Evolutionary conservation across 2,888 invertebrate genomes (phyloP), one percentile per base, ranked within the genome.

Genomic region (Lacanobia wlatinum): DNA sequence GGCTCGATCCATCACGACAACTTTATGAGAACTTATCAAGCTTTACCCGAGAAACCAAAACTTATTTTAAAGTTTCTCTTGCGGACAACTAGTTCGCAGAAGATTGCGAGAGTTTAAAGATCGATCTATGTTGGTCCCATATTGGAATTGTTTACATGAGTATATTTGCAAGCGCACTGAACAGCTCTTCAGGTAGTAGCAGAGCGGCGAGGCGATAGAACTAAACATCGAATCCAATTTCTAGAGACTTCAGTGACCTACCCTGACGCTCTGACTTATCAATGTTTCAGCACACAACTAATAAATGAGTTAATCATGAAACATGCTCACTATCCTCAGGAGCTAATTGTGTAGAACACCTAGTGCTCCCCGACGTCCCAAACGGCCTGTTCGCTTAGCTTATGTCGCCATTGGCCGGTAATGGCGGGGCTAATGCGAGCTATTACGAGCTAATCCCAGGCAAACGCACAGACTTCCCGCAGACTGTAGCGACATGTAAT

Each of bases 371-470:
- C 3, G 38, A n/a, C 28, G 58, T 40, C 40, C 63, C 55, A n/a
- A 43, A 34, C n/a, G 28, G 34, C n/a, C 50, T 16, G 53, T 61
- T 48, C 56, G 28, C 46, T 48, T 48, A 48, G 28, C 56, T 50
- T 38, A 40, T 56, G 80, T 66, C 58, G 60, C 60, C 55, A 61
- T 34, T 21, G 84, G 60, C 40, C 23, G 16, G 79, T 69, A 40
- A 63, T 21, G 56, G 68, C 43, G 46, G 7, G 28, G 46, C 40
- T 73, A 53, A 79, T 56, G 74, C 59, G 50, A 23, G 46, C 80
- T 60, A 69, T 66, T 67, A 64, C 66, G 55, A 72, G 46, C 59
- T 73, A 52, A 78, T 66, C 34, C 65, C 66, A 63, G 48, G 28
- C 60, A 34, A 63, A 61, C 48, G 56, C 21, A 34, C 59, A 48